Conservation (phyloP, 2,797 vertebrate species). For the Scleropages formosus region DNA sequence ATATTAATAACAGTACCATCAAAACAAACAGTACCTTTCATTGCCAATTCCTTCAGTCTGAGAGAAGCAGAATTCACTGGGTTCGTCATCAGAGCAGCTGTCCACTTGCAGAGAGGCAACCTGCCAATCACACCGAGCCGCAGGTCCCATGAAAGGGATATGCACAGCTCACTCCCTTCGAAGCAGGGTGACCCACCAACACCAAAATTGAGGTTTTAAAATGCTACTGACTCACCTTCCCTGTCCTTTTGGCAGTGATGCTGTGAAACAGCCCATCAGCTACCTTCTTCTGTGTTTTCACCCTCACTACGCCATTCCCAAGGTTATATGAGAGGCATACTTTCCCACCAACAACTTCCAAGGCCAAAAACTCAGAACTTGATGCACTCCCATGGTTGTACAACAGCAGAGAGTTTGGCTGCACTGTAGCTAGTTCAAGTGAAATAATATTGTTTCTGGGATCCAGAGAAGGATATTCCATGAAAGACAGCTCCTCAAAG, state of each 20-base stretch:
- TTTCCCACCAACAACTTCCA: conserved; percentile 65
- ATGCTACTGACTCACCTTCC: conserved; percentile 59
- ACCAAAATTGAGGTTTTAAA: not conserved
- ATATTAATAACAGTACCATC: not conserved
- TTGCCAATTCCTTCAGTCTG: conserved; percentile 54
- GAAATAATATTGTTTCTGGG: conserved; percentile 70
- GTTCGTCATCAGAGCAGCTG: conserved; percentile 61
- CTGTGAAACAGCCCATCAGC: conserved; percentile 72
- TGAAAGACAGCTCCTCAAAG: conserved; percentile 72
- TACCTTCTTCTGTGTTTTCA: conserved; percentile 64
- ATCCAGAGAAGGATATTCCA: conserved; percentile 71
- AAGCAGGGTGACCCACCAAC: not conserved
- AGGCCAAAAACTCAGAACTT: conserved; percentile 65
- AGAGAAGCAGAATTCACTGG: conserved; percentile 62
- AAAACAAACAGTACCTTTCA: conserved; percentile 55
- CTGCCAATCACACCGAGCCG: conserved; percentile 50
- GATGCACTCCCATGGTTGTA: conserved; percentile 60
- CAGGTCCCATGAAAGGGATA: not conserved
- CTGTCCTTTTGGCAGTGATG: conserved; percentile 64
- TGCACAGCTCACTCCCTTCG: not conserved
- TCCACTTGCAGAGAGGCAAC: conserved; percentile 69
- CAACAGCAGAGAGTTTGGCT: conserved; percentile 64
- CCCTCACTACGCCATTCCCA: conserved; percentile 63
- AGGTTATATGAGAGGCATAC: conserved; percentile 67
- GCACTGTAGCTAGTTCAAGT: conserved; percentile 69